These are phyloP conservation scores for Acropternis orthonyx DNA, from an alignment of 2,797 vertebrate species.

Conservation along the genomic window DNA sequence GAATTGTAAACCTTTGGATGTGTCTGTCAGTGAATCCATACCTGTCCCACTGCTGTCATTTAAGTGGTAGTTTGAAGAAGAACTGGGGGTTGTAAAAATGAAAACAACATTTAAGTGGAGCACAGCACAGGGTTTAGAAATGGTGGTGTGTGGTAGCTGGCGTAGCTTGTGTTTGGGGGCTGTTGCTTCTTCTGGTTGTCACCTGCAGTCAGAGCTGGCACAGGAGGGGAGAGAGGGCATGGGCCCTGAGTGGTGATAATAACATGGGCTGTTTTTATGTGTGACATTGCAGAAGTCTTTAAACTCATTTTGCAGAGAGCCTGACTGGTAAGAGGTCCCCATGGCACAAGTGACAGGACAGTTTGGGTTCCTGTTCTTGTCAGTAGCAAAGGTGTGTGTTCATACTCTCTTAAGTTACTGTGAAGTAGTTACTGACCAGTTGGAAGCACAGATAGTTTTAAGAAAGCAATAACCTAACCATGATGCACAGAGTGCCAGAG, in stretches of 20 bases:
- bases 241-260: rapidly evolving
- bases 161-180: neutral
- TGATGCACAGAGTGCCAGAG: rapidly evolving
- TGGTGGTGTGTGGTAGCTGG: neutral
- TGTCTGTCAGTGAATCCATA: neutral
- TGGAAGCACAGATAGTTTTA: neutral
- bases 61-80: neutral
- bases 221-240: neutral
- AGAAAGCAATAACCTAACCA: rapidly evolving
- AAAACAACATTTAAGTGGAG: neutral
- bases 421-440: neutral
- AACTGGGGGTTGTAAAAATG: neutral
- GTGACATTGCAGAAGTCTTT: neutral
- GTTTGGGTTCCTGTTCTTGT: neutral
- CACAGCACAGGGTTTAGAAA: neutral
- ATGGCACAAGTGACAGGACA: rapidly evolving
- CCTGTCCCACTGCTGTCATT: neutral
- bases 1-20: neutral
- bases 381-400: neutral
- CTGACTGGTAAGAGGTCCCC: rapidly evolving
- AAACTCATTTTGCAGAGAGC: neutral
- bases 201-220: neutral
- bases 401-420: neutral
- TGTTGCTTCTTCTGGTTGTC: neutral
- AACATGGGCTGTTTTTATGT: neutral